Base-by-base conservation (phyloP, 2,113 vertebrate genomes). In the Grantiella picta region DNA sequence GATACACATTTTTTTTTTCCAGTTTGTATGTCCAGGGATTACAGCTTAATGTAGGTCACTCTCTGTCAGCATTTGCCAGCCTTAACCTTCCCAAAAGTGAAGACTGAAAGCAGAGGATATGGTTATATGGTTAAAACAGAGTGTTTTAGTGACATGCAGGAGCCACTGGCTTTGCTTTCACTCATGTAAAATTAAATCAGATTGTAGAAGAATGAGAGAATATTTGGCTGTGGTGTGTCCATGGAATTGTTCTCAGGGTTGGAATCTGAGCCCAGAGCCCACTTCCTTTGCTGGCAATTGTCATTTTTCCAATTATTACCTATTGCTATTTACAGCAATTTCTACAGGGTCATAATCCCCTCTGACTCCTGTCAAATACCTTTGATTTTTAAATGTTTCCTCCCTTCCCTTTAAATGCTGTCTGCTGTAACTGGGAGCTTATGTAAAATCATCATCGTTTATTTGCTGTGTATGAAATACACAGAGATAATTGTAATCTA, bases 261-360 rank as follows among this genome's bases (percentile, higher is more conserved):
- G 71, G 93, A 78, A 80, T 86, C 87, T 76, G 90, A 94, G 95
- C 91, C 94, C 86, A 66, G 70, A 83, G 59, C n/a, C 40, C 4
- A 2, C 71, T 75, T 82, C 70, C 90, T 92, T 53, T 71, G 35
- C 96, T 95, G 71, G 53, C 63, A 89, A 35, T 91, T 93, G 84
- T 71, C 65, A 33, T 91, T 89, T 95, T 82, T 85, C 65, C n/a
- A 72, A 29, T 66, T 78, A 63, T 22, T 68, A 20, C 33, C 50
- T 27, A 44, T 36, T 77, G 45, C 38, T 61, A 18, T 19, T 65
- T 45, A 19, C 87, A 81, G 9, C 38, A n/a, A 11, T n/a, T 90
- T 40, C 3, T 28, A 21, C 36, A 82, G 88, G 90, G 88, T 89
- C 84, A 57, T 22, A 17, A 42, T n/a, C 60, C 61, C 3, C 54